Conservation (phyloP, 2,888 invertebrate genomes). For the Conus canariensis region DNA sequence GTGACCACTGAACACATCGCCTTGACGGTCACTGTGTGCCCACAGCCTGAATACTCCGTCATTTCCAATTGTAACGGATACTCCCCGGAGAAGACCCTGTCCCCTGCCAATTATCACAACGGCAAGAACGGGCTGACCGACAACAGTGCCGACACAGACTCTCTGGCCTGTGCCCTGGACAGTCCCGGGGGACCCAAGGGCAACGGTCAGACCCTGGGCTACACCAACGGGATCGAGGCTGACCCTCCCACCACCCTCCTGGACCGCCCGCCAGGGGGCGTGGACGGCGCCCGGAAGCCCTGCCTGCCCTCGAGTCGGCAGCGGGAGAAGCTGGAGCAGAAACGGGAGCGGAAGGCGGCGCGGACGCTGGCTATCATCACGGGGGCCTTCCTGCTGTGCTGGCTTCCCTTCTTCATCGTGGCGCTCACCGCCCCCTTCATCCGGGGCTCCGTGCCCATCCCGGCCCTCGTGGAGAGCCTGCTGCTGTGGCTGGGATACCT, state of each 20-base stretch:
- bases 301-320: slow-evolving; percentile 58
- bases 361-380: slow-evolving; percentile 85
- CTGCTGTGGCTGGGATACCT: slow-evolving; percentile 93
- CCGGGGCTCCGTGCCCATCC: slow-evolving; percentile 79
- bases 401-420: slow-evolving; percentile 96
- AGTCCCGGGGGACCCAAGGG: slow-evolving; percentile 13
- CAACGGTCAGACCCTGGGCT: slow-evolving; percentile 19
- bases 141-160: background rate
- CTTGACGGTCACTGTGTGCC: background rate
- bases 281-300: slow-evolving; percentile 49
- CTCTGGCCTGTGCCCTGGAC: background rate
- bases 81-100: background rate
- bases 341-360: slow-evolving; percentile 78
- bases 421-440: slow-evolving; percentile 90
- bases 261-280: slow-evolving; percentile 45
- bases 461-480: slow-evolving; percentile 76
- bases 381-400: slow-evolving; percentile 93
- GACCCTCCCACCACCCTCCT: slow-evolving; percentile 46
- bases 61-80: slow-evolving; percentile 38
- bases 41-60: slow-evolving; percentile 33
- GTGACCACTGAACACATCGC: slow-evolving; percentile 20
- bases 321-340: slow-evolving; percentile 75
- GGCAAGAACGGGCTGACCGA: background rate
- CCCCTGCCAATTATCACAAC: background rate
- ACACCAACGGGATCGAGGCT: slow-evolving; percentile 37